Percentiles rank a stretch among this genome's conserved stretches.
Evolutionary conservation across 2,113 vertebrate species (phyloP).

Genomic region (Microcebus lehilahytsara): DNA sequence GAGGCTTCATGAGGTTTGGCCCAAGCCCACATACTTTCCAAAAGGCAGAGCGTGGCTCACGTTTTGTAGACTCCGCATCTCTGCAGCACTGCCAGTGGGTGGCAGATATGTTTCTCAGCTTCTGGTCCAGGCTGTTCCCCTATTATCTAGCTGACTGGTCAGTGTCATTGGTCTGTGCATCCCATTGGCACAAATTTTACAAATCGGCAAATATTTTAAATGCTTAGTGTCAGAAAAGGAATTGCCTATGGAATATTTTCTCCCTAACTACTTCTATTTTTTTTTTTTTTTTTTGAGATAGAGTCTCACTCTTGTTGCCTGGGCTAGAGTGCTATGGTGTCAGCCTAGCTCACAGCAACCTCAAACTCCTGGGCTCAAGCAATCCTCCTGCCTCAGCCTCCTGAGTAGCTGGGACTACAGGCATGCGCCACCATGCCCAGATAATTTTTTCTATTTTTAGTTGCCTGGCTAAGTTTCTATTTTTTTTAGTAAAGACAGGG

Average conservation of each 20-base stretch:
- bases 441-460: too few relatives aligned
- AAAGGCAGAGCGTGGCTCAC: not conserved
- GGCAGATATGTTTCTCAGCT: too few relatives aligned
- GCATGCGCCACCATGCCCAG: too few relatives aligned
- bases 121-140: not conserved
- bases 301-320: too few relatives aligned
- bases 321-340: too few relatives aligned
- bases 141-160: not conserved
- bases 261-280: not conserved
- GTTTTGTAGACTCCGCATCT: not conserved
- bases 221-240: not conserved
- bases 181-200: not conserved
- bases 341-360: too few relatives aligned
- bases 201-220: not conserved
- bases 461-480: too few relatives aligned
- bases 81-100: fast-evolving
- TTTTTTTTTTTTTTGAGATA: not conserved
- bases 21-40: not conserved
- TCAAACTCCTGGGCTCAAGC: too few relatives aligned
- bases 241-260: not conserved
- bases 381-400: too few relatives aligned
- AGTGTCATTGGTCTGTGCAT: not conserved
- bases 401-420: too few relatives aligned
- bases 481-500: too few relatives aligned
- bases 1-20: not conserved